Evolutionary conservation across 2,797 vertebrate genomes (phyloP).

Genomic region (Chiropotes sagulatus): DNA sequence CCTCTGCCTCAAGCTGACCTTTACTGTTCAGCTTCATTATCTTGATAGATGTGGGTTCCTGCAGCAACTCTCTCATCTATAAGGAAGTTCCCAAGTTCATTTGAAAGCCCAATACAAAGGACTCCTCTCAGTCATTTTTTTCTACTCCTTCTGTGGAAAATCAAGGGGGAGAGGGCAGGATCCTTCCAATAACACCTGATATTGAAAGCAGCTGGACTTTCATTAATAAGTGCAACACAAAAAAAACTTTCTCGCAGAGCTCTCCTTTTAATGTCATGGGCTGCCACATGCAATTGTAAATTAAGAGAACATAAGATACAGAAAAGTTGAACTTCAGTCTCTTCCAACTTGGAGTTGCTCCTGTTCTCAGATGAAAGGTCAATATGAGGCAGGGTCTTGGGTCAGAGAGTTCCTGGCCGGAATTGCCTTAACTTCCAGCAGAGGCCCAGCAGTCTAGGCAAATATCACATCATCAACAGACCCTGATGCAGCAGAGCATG

Average conservation of each 20-base stretch:
- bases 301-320: not conserved
- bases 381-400: not conserved
- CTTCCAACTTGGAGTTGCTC: not conserved
- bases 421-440: not conserved
- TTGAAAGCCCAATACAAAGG: not conserved
- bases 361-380: not conserved
- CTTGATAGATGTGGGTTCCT: not conserved
- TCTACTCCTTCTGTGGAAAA: not conserved
- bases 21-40: not conserved
- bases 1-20: not conserved
- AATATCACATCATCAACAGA: not conserved
- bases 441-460: not conserved
- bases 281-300: not conserved
- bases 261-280: not conserved
- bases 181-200: not conserved
- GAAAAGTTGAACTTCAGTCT: not conserved
- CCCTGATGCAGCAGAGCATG: not conserved
- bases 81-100: conserved; percentile 12
- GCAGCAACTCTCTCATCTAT: not conserved
- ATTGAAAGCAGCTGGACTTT: not conserved
- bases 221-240: not conserved
- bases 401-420: not conserved
- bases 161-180: not conserved
- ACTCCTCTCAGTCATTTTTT: not conserved
- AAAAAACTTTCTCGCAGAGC: not conserved